A percentile compares a stretch with the other conserved stretches of the same genome.
These are phyloP conservation scores for Limnephilus auricula DNA, from an alignment of 2,888 invertebrate species.

Conservation along the genomic window DNA sequence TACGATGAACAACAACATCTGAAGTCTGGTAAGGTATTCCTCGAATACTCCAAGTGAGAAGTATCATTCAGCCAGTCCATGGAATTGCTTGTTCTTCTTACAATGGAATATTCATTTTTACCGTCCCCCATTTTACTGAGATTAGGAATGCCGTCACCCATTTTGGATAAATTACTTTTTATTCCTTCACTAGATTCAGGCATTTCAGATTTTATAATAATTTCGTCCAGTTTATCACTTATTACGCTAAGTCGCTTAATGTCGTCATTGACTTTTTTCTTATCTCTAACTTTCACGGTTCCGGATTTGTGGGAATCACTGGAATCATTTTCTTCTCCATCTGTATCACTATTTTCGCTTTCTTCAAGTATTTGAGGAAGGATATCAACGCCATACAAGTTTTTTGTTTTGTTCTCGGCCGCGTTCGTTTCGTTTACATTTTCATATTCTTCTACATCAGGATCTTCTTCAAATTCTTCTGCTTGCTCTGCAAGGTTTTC, in stretches of 20 bases:
- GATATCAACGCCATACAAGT: conserved; percentile 76
- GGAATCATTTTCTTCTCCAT: conserved; percentile 67
- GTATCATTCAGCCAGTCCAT: conserved; percentile 41
- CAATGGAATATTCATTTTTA: conserved; percentile 13
- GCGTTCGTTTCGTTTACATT: conserved; percentile 73
- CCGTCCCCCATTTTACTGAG: not conserved
- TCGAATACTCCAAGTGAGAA: conserved; percentile 30
- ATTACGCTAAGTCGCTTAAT: conserved; percentile 77
- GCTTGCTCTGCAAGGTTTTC: conserved; percentile 70
- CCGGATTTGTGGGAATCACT: conserved; percentile 67
- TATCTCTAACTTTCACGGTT: conserved; percentile 68
- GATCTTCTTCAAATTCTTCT: conserved; percentile 67
- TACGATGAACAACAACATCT: conserved; percentile 46
- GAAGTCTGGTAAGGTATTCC: conserved; percentile 24
- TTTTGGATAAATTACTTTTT: not conserved
- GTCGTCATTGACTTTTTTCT: conserved; percentile 73
- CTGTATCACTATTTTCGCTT: conserved; percentile 71
- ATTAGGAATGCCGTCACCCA: not conserved
- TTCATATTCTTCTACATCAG: conserved; percentile 67
- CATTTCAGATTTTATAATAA: conserved; percentile 73
- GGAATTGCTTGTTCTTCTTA: conserved; percentile 69
- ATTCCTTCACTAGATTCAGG: conserved; percentile 68
- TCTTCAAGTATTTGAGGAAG: conserved; percentile 78
- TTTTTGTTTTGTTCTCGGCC: conserved; percentile 75
- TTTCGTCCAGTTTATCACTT: conserved; percentile 76